Base-by-base conservation (phyloP, 1,140 invertebrate genomes). In the Mactra quadrangularis region DNA sequence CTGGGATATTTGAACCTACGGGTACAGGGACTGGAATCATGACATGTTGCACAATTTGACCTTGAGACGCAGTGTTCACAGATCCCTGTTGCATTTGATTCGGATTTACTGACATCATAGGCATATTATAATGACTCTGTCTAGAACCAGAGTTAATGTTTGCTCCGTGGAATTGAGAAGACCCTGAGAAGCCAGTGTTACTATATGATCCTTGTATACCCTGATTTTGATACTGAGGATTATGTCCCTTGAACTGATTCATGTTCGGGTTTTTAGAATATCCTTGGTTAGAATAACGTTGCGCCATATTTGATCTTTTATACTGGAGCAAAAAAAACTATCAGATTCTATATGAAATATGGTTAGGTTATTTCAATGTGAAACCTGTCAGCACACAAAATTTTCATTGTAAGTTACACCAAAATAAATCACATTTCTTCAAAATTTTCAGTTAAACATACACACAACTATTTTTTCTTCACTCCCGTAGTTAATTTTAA, bases 21-120 rank as follows among this genome's bases (percentile, higher is more conserved):
- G 57, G 74, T n/a, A 76, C 74, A n/a, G 70, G 70, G 19, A 72
- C 70, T 38, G 70, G 70, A n/a, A 72, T 72, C 70, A 72, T 72
- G 0, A 72, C 70, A 72, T 72, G 70, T 45, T 72, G 70, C 3
- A 72, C 31, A 22, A 72, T 72, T 31, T 29, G 50, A 3, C 50
- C 70, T 13, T 68, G 64, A 31, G 45, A 0, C 3, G 31, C 29
- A 1, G 64, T 0, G 27, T 50, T 68, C 27, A 50, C 7, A 25
- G 25, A n/a, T 3, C 64, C 41, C 19, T 68, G 64, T 68, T n/a
- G 0, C 25, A 68, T 50, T 1, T 38, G 3, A 50, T 31, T 50
- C n/a, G 25, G 45, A 19, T 38, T 25, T 19, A 50, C 7, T 50
- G 25, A 27, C 45, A 47, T 38, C 25, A 68, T 52, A 0, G 27